Percentiles rank a stretch among this genome's conserved stretches.
These are phyloP conservation scores for Brotula barbata DNA, from an alignment of 2,797 vertebrate species.

Conservation along the genomic window DNA sequence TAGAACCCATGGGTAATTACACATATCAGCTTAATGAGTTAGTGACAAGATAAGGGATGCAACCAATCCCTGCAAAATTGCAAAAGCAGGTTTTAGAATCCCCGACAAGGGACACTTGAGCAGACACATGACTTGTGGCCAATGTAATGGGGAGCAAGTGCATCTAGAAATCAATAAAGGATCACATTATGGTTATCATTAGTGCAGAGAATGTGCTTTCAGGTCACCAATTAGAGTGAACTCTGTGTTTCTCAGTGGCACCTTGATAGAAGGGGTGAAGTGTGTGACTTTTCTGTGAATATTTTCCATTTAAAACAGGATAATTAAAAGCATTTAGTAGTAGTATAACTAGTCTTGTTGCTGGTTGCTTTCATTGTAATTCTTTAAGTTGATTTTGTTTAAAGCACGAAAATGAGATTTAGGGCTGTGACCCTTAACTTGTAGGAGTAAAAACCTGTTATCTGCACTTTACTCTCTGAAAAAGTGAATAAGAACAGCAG, in stretches of 20 bases:
- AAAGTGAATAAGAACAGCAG: not conserved
- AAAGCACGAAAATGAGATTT: no score
- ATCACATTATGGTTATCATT: slow-evolving; percentile 4
- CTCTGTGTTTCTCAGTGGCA: not conserved
- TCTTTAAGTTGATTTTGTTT: no score
- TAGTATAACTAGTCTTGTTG: no score
- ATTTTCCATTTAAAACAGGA: no score
- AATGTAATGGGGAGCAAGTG: slow-evolving; percentile 18
- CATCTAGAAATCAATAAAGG: slow-evolving; percentile 24
- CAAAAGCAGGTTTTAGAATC: no score
- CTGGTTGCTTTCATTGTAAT: no score
- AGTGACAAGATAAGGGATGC: not conserved
- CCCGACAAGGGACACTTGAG: slow-evolving; percentile 14
- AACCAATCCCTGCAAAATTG: slow-evolving; percentile 3
- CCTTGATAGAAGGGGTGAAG: not conserved
- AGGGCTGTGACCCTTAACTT: not conserved
- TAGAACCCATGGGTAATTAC: slow-evolving; percentile 41
- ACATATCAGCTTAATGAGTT: slow-evolving; percentile 28
- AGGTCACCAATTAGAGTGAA: not conserved
- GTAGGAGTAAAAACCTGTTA: not conserved
- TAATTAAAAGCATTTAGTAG: no score
- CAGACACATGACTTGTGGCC: slow-evolving; percentile 42
- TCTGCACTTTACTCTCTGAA: not conserved
- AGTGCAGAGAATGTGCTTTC: not conserved
- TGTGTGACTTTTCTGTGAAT: no score